Base-by-base conservation (phyloP, 2,797 vertebrate species). In the Acrossocheilus wenchowensis region DNA sequence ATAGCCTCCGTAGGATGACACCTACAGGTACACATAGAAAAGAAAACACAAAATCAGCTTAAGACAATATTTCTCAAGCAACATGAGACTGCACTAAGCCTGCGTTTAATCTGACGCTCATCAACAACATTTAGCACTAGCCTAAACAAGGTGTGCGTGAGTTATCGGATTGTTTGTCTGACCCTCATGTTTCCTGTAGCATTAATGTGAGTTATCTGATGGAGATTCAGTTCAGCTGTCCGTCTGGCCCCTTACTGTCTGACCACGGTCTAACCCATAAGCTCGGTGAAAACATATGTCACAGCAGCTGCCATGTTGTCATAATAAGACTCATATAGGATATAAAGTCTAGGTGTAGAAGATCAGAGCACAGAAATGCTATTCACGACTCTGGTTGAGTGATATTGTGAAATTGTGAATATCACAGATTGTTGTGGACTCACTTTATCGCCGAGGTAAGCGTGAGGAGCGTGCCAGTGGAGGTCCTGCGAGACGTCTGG, bases 401-500 rank as follows among this genome's bases (percentile, higher is more conserved):
- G 50, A 6, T 0, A 52, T 54, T 23, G n/a, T 54, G 52, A 54
- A 54, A 54, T 21, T 60, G 57, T 39, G 26, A 54, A 23, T n/a
- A 41, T 57, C 54, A 36, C 8, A 6, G 21, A 43, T 26, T 12
- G 79, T 1, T 36, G 34, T 14, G 45, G 43, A 57, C 93, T 91
- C 41, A 98, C 98, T 95, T 95, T 96, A 92, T 99, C 98, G 36
- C 97, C 97, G 36, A 98, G 96, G 92, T 99, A 99, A 36, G 95
- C 92, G 77, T 79, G 94, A 0, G 98, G 97, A 0, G 97, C 97
- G 6, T 97, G 94, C 98, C 98, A 99, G 92, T 97, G 96, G 12
- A 99, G 96, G 82, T 99, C 98, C 52, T 97, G 96, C 89, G 95
- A 95, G 30, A 96, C 95, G 21, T 98, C 97, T 0, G 92, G 94